Conservation (phyloP, 2,113 vertebrate genomes). For the Lophura nycthemera region DNA sequence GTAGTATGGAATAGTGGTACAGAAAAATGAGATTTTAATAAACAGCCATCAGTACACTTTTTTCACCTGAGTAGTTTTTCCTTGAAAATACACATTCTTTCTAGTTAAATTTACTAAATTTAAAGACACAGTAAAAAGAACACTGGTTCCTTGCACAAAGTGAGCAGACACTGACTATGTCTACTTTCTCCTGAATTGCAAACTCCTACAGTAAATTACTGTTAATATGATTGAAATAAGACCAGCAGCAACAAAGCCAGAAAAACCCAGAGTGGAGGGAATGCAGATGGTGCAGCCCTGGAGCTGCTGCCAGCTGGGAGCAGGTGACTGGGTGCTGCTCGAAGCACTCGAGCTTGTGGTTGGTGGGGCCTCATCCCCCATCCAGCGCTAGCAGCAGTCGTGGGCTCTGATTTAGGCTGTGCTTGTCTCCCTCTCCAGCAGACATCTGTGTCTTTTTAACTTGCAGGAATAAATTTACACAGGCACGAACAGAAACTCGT, state of each 20-base stretch:
- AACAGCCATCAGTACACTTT: not conserved
- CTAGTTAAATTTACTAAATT: not conserved
- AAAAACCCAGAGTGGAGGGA: not conserved
- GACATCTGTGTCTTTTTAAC: slow-evolving; percentile 46
- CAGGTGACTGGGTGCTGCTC: not conserved
- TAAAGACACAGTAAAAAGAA: not conserved
- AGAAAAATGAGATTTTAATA: not conserved
- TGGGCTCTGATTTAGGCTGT: slow-evolving; percentile 24
- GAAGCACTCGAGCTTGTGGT: not conserved
- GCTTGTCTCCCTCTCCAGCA: slow-evolving; percentile 4
- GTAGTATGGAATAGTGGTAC: not conserved
- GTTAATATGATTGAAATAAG: not conserved
- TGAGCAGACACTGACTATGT: not conserved
- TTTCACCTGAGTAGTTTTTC: not conserved
- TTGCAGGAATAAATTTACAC: slow-evolving; percentile 45
- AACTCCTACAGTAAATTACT: not conserved
- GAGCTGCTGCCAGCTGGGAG: not conserved
- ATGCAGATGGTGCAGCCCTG: not conserved
- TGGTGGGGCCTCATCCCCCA: not conserved
- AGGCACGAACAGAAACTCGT: not conserved
- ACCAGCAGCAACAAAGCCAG: not conserved
- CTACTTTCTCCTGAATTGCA: not conserved
- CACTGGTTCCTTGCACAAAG: not conserved
- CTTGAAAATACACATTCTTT: not conserved
- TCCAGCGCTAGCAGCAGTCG: not conserved